phyloP scores from a whole-genome alignment of 2,888 invertebrate species.

The Drosophila pegasa region DNA sequence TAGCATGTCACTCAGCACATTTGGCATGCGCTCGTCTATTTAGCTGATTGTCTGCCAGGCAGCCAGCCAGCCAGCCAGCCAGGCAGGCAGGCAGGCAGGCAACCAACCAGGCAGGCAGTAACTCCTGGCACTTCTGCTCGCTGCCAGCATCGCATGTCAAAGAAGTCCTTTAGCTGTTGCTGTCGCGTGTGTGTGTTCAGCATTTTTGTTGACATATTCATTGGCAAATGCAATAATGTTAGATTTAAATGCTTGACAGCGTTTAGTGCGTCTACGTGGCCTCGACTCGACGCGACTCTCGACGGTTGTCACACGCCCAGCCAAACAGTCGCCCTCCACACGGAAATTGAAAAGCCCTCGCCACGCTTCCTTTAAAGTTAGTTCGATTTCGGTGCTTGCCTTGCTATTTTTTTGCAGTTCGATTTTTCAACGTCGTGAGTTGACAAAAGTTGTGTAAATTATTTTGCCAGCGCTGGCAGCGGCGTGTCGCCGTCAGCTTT shows the following conservation, averaged over 20 bases:
- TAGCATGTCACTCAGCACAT: constrained; percentile 73
- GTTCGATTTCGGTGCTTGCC: constrained; percentile 8
- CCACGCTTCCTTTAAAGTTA: constrained; percentile 38
- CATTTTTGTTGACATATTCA: constrained; percentile 78
- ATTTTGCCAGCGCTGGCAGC: constrained; percentile 65
- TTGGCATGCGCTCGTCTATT: constrained; percentile 70
- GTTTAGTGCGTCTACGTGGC: constrained; percentile 56
- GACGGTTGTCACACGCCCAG: background rate
- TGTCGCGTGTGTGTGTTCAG: constrained; percentile 46
- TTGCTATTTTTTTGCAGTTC: constrained; percentile 5
- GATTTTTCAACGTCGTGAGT: constrained; percentile 52
- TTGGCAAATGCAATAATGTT: constrained; percentile 76
- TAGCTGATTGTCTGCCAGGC: constrained; percentile 70
- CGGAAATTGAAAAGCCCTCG: constrained; percentile 72
- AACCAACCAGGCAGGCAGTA: constrained; percentile 2
- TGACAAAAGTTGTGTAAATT: constrained; percentile 75
- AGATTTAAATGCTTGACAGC: constrained; percentile 74
- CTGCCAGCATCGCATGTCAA: constrained; percentile 34
- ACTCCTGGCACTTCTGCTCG: background rate
- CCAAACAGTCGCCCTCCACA: constrained; percentile 54
- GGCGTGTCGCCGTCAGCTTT: constrained; percentile 34
- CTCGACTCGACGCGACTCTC: background rate
- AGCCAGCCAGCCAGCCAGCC: background rate
- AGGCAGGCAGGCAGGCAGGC: constrained; percentile 1
- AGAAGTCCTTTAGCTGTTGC: constrained; percentile 36